These are phyloP conservation scores for Semicossyphus pulcher DNA, from an alignment of 2,113 vertebrate species.

Conservation along the genomic window DNA sequence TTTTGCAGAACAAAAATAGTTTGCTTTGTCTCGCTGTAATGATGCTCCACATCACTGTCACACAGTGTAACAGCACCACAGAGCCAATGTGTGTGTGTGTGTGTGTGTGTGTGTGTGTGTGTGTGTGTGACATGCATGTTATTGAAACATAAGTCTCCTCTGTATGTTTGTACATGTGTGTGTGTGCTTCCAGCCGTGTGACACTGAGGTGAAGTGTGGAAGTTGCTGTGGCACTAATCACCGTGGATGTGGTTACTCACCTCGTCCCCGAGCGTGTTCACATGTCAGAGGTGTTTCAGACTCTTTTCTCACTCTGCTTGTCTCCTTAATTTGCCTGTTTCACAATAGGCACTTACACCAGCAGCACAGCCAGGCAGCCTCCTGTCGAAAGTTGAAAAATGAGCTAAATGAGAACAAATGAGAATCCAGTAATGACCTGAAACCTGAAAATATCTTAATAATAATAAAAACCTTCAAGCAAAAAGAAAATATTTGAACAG, in stretches of 20 bases:
- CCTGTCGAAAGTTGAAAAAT: neutral
- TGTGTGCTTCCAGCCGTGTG: neutral
- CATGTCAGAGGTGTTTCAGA: conserved; percentile 58
- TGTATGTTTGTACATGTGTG: conserved; percentile 4
- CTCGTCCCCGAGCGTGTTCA: conserved; percentile 18
- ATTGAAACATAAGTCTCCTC: conserved; percentile 26
- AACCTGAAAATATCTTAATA: neutral
- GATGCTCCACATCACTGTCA: conserved; percentile 67
- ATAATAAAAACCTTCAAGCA: no score
- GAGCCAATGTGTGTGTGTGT: no score
- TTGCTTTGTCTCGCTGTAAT: conserved; percentile 73
- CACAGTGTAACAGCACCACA: conserved; percentile 28
- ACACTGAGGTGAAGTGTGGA: conserved; percentile 16
- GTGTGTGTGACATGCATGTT: conserved; percentile 19
- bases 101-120: conserved; percentile 1
- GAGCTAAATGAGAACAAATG: conserved; percentile 7
- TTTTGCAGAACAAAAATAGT: conserved; percentile 76
- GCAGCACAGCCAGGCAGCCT: neutral
- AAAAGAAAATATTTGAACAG: no score
- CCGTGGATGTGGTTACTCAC: conserved; percentile 34
- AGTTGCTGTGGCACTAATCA: conserved; percentile 51
- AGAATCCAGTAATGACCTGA: conserved; percentile 2
- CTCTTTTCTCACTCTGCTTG: conserved; percentile 42
- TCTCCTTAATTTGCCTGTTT: conserved; percentile 5
- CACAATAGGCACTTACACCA: neutral